phyloP scores from a whole-genome alignment of 2,113 vertebrate species.

The Ctenodactylus gundi region DNA sequence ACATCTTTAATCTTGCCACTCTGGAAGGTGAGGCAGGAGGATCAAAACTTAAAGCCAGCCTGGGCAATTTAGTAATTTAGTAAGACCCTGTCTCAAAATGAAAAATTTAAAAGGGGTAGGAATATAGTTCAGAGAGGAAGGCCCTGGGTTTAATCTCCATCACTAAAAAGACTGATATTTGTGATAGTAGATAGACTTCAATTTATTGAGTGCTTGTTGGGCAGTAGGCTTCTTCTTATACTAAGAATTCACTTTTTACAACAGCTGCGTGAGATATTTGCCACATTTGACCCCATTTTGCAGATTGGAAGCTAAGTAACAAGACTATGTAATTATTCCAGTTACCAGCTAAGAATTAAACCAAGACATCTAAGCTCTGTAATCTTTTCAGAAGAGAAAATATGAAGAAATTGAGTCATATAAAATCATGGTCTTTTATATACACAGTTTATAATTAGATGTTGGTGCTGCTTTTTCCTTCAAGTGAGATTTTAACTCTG shows the following conservation, averaged over 20 bases:
- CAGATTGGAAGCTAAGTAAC: background rate
- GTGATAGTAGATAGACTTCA: background rate
- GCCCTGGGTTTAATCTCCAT: background rate
- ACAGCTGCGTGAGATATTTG: background rate
- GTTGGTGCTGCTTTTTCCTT: background rate
- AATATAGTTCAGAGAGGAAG: background rate
- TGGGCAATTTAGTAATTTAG: background rate
- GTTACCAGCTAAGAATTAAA: background rate
- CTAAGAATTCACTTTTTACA: slow-evolving; percentile 1
- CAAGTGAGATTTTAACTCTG: slow-evolving; percentile 10
- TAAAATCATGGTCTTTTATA: background rate
- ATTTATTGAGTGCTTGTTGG: background rate
- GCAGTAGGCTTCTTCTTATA: background rate
- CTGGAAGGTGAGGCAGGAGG: background rate
- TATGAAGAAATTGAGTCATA: background rate
- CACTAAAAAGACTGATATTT: background rate
- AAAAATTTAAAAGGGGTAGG: background rate
- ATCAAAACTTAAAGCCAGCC: background rate
- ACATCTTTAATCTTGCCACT: background rate
- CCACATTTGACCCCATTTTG: background rate
- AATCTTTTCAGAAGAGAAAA: slow-evolving; percentile 16
- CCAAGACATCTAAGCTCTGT: background rate
- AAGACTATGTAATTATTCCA: background rate
- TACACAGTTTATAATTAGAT: background rate
- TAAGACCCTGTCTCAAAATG: background rate